Base-by-base conservation (phyloP, 2,888 invertebrate species). In the Tuberolachnus salignus region DNA sequence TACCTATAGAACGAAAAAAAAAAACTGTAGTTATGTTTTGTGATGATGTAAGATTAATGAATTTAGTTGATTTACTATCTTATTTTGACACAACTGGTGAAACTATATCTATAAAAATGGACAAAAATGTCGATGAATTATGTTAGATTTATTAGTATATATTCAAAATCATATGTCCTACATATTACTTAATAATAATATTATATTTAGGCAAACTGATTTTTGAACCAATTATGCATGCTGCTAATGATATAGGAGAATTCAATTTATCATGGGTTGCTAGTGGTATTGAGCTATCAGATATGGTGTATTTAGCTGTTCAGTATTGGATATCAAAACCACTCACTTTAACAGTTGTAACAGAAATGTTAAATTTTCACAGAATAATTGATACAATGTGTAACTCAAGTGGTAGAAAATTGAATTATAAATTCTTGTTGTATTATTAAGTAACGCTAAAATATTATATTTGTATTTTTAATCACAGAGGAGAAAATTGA, bases 291-390 rank as follows among this genome's bases (percentile, higher is more conserved):
- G 84, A 88, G 82, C 88, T 91, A 55, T 89, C 89, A 83, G 91
- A 91, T 84, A 87, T 95, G 44, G 88, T 94, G 82, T 89, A 89
- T 82, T 86, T 93, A 80, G 86, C 92, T n/a, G 87, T 94, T 72
- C 86, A 88, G 83, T 92, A 91, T 84, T 90, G 94, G 90, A 88
- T 92, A 82, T 89, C 91, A 83, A 84, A 86, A 84, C 83, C 84
- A 82, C 82, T 83, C 84, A 87, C 84, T 83, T 87, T 83, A 83
- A 88, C 83, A 85, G 85, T 89, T 55, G 87, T 87, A 83, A 86
- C 75, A 23, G 89, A 93, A 83, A 90, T 94, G 86, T 89, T 91
- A 81, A 90, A 90, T 82, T 89, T 93, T 80, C 90, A 90, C 53
- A 87, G 88, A 78, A 87, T 92, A 81, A 85, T 94, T 72, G 88